A percentile compares a stretch with the other conserved stretches of the same genome.
Conservation (phyloP, 2,113 vertebrate species). For the Mastomys coucha region DNA sequence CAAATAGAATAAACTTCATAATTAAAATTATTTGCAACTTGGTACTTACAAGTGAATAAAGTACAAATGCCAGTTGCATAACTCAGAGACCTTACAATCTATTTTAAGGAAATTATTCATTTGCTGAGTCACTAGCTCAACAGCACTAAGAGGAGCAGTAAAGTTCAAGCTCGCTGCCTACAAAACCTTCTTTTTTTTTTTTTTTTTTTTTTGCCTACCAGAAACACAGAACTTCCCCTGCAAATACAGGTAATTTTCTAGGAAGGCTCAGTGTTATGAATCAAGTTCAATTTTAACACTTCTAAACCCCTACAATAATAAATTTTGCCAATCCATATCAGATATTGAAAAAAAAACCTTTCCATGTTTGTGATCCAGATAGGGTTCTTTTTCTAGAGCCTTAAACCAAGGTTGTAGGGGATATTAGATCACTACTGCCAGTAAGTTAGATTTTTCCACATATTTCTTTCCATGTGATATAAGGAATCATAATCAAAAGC, state of each 20-base stretch:
- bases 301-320: neutral
- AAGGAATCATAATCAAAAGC: neutral
- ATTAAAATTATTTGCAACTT: conserved; percentile 82
- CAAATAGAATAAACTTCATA: conserved; percentile 75
- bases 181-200: neutral
- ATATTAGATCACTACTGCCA: neutral
- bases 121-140: conserved; percentile 47
- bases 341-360: neutral
- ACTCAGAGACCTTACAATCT: conserved; percentile 48
- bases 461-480: neutral
- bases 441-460: neutral
- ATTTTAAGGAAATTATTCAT: conserved; percentile 66
- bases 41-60: conserved; percentile 66
- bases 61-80: conserved; percentile 63
- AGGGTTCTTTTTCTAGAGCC: neutral
- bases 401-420: neutral
- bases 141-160: conserved; percentile 37
- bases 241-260: conserved; percentile 35
- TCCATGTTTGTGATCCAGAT: neutral
- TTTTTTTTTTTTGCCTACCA: neutral
- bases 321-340: neutral
- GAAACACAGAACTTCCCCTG: neutral
- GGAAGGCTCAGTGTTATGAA: neutral
- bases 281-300: neutral
- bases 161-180: conserved; percentile 8